phyloP scores from a whole-genome alignment of 2,797 vertebrate genomes.

The Capromys pilorides region DNA sequence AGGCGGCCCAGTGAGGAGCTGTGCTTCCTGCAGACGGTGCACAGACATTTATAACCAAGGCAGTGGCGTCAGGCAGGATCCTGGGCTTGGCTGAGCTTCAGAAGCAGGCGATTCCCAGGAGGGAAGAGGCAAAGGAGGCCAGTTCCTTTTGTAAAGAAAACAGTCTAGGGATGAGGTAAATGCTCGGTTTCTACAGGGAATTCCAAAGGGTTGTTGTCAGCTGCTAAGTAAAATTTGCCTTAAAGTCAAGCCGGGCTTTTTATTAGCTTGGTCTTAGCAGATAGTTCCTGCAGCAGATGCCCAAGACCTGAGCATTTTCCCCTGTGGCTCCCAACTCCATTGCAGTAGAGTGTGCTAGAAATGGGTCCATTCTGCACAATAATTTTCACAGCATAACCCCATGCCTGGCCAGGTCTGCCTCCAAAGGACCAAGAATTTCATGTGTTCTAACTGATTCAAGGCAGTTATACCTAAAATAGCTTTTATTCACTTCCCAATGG shows the following conservation, averaged over 20 bases:
- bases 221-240: background rate
- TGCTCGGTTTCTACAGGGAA: background rate
- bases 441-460: background rate
- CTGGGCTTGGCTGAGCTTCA: background rate
- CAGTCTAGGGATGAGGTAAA: background rate
- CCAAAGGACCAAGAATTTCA: background rate
- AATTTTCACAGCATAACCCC: background rate
- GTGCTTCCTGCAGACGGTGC: background rate
- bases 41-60: background rate
- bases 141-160: background rate
- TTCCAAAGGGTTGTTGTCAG: background rate
- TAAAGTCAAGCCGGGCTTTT: background rate
- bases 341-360: background rate
- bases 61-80: background rate
- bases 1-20: background rate
- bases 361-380: background rate
- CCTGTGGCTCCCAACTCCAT: background rate
- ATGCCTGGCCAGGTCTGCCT: background rate
- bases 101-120: conserved; percentile 11
- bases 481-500: background rate
- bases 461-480: background rate
- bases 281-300: background rate
- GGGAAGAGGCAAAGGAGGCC: background rate
- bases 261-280: background rate
- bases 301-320: background rate